Evolutionary conservation across 30 jellyfish, hydroid and myxozoan genomes (phyloP), one percentile per base, ranked within the genome.

Genomic region (Haliclystus octoradiatus): DNA sequence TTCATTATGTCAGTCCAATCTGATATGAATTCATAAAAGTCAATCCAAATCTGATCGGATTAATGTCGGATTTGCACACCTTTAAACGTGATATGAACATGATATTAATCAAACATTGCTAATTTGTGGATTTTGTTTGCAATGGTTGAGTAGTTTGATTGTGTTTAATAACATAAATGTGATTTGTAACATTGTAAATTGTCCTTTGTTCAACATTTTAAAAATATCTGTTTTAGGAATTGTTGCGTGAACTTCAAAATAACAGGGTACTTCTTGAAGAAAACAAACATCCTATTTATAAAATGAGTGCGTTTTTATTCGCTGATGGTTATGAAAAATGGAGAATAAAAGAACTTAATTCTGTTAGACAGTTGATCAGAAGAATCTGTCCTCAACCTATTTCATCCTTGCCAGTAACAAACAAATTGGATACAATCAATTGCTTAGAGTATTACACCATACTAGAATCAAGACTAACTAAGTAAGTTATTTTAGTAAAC

Each of bases 291-390:
- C 62, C 52, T 26, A 69, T 28, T 47, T 80, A 80, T 77, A 40
- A 63, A 65, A 50, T 68, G 33, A 66, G 79, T 27, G 80, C 82
- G 28, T 80, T 80, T 66, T 12, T 66, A 61, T 33, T 62, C 71
- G 51, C 70, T 26, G 82, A 80, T 53, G 83, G 94, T 1, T 80
- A 80, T 52, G 29, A 78, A 24, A 72, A 46, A 72, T 80, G 94
- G 94, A 80, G 94, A 35, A 63, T 27, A 47, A 65, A 49, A 57
- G 81, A 80, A 46, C 40, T 80, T 34, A 72, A 29, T 2, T n/a
- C 4, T 49, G 64, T 74, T 5, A 65, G 57, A 32, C 47, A 47
- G 26, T 47, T 80, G 61, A 72, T 80, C 22, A 74, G 79, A 19
- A 50, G 78, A 28, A 49, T 80, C 34, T 40, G 19, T 19, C 5